Conservation (phyloP, 2,113 vertebrate species). For the Copsychus sechellarum region DNA sequence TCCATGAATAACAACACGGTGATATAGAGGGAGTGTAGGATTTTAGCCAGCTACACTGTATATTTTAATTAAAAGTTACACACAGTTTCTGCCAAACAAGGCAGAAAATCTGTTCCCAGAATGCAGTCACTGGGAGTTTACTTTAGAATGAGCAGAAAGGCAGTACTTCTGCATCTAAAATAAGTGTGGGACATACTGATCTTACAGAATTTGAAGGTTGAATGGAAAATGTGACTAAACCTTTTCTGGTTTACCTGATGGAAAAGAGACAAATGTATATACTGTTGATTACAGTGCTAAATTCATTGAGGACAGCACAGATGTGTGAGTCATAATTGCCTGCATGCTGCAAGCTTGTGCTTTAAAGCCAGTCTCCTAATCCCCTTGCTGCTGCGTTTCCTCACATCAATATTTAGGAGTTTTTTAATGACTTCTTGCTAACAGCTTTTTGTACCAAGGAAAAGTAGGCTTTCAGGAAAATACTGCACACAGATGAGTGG, state of each 20-base stretch:
- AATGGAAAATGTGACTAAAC: not conserved
- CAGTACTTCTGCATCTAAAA: not conserved
- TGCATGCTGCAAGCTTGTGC: not conserved
- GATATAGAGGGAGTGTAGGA: not conserved
- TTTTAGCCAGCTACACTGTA: not conserved
- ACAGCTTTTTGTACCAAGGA: not conserved
- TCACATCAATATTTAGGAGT: not conserved
- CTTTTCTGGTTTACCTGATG: not conserved
- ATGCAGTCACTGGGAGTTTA: not conserved
- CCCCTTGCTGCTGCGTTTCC: not conserved
- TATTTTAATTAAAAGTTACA: not conserved
- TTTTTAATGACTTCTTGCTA: not conserved
- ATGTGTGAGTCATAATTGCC: not conserved
- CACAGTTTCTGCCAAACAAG: not conserved
- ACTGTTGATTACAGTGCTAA: not conserved
- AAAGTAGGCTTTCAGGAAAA: not conserved
- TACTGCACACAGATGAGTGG: not conserved
- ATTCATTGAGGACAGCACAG: not conserved
- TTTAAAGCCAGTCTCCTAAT: not conserved
- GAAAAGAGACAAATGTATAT: not conserved
- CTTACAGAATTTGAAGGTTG: not conserved
- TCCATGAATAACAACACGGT: not conserved
- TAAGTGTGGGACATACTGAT: not conserved
- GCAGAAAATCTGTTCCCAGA: not conserved
- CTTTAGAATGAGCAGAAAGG: not conserved